Evolutionary conservation across 2,113 vertebrate genomes (phyloP).

Genomic region (Boleophthalmus pectinirostris): DNA sequence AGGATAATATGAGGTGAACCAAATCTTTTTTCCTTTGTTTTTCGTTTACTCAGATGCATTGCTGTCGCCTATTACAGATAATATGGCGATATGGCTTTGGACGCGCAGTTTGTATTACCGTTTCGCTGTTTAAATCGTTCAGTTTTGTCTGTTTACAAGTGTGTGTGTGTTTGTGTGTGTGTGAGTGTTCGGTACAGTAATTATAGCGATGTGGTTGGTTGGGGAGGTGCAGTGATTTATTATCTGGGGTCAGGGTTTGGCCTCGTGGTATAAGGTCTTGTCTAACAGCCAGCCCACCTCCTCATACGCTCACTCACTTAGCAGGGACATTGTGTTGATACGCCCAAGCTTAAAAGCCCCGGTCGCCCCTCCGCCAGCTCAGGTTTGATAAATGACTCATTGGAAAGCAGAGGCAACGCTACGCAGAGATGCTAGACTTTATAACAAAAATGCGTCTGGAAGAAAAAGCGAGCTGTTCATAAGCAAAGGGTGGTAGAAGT

Average conservation of each 20-base stretch:
- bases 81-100: conserved; percentile 26
- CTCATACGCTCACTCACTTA: conserved; percentile 74
- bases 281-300: conserved; percentile 63
- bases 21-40: conserved; percentile 7
- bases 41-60: conserved; percentile 7
- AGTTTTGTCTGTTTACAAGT: conserved; percentile 35
- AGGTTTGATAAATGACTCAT: conserved; percentile 71
- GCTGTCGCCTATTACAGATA: conserved; percentile 28
- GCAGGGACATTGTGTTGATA: conserved; percentile 64
- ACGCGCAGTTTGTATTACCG: conserved; percentile 22
- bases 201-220: conserved; percentile 54
- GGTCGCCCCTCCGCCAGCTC: conserved; percentile 50
- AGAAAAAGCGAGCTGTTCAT: neutral
- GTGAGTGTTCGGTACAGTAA: conserved; percentile 48
- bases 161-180: neutral
- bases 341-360: conserved; percentile 49
- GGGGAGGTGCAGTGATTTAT: conserved; percentile 74
- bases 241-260: conserved; percentile 68
- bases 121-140: conserved; percentile 24
- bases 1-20: conserved; percentile 40
- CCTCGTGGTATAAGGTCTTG: conserved; percentile 57
- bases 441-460: conserved; percentile 11
- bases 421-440: conserved; percentile 39
- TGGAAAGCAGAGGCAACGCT: conserved; percentile 57
- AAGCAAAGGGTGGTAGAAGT: neutral